These are phyloP conservation scores for Lasioglossum zephyrum DNA, from an alignment of 2,888 invertebrate species.

Conservation along the genomic window DNA sequence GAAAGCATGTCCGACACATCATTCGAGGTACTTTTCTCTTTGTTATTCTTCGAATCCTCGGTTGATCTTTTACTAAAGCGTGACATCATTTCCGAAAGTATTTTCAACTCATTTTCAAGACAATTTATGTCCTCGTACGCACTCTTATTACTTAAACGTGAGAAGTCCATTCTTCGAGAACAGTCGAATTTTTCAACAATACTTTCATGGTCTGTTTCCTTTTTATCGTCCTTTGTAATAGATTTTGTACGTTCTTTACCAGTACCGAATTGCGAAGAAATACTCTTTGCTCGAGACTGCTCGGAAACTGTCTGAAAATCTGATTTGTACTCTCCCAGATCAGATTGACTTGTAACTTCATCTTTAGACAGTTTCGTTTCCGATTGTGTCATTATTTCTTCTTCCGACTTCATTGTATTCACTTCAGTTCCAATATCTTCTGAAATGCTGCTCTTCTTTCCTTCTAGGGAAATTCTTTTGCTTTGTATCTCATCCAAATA, in stretches of 20 bases:
- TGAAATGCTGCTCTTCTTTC: slow-evolving; percentile 38
- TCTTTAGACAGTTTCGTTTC: slow-evolving; percentile 38
- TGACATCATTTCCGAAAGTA: slow-evolving; percentile 81
- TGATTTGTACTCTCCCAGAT: slow-evolving; percentile 39
- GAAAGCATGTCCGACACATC: slow-evolving; percentile 76
- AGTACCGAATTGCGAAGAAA: slow-evolving; percentile 25
- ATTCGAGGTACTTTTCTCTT: slow-evolving; percentile 71
- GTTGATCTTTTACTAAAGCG: slow-evolving; percentile 78
- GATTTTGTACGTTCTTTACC: slow-evolving; percentile 31
- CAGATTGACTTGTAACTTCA: slow-evolving; percentile 38
- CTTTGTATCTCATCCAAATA: slow-evolving; percentile 27
- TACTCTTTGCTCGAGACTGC: slow-evolving; percentile 32
- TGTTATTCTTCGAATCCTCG: slow-evolving; percentile 62
- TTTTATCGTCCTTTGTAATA: slow-evolving; percentile 6
- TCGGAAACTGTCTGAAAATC: slow-evolving; percentile 38
- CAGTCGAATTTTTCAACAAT: slow-evolving; percentile 61
- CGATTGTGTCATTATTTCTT: slow-evolving; percentile 44
- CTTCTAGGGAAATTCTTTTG: background rate
- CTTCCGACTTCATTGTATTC: slow-evolving; percentile 53
- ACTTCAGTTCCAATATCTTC: slow-evolving; percentile 69
- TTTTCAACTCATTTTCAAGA: slow-evolving; percentile 80
- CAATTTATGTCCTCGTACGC: slow-evolving; percentile 80
- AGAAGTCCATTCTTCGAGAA: slow-evolving; percentile 74
- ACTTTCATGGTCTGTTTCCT: slow-evolving; percentile 31
- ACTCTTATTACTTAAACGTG: slow-evolving; percentile 79